Conservation (phyloP, 64 coral and sea anemone genomes). For the Hydrozoanthus tunicans region DNA sequence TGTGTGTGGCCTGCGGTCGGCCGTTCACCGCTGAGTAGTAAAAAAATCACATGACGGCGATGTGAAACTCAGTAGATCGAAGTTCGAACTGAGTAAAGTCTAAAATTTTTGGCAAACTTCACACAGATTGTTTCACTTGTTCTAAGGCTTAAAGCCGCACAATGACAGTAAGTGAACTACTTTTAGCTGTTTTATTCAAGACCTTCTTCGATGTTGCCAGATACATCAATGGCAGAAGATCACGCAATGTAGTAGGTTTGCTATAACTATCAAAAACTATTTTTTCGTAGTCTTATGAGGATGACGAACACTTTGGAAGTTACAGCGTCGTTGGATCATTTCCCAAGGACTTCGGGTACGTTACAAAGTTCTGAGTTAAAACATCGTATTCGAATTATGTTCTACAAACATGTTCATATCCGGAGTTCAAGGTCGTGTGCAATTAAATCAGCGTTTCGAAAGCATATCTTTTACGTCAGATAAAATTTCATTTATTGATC, state of each 20-base stretch:
- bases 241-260: background rate
- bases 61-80: background rate
- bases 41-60: constrained; percentile 49
- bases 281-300: constrained; percentile 80
- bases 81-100: background rate
- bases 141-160: background rate
- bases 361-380: background rate
- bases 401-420: background rate
- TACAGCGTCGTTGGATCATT: constrained; percentile 98
- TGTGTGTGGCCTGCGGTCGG: constrained; percentile 45
- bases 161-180: constrained; percentile 32
- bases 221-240: background rate
- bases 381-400: background rate
- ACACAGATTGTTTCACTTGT: background rate
- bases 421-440: too few relatives aligned
- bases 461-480: too few relatives aligned
- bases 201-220: background rate
- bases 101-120: background rate
- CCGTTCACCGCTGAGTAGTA: background rate
- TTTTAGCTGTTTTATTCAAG: background rate
- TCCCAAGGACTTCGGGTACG: constrained; percentile 98
- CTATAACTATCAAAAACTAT: background rate
- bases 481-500: too few relatives aligned
- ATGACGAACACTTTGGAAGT: constrained; percentile 98
- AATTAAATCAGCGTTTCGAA: too few relatives aligned